Evolutionary conservation across 2,113 vertebrate genomes (phyloP).

Genomic region (Lophura nycthemera): DNA sequence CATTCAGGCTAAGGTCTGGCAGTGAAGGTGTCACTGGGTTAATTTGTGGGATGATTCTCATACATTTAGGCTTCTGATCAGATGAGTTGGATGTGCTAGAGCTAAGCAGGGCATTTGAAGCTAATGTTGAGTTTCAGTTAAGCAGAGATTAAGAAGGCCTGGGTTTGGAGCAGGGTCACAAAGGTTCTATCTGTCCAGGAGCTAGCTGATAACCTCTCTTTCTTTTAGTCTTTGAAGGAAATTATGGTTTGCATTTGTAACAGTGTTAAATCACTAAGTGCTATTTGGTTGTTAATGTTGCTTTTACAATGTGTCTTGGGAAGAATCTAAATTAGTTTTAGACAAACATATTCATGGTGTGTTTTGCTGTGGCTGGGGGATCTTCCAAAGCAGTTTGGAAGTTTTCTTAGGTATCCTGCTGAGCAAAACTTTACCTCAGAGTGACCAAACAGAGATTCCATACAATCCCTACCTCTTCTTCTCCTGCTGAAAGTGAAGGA

Average conservation of each 20-base stretch:
- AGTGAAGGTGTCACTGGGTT: not conserved
- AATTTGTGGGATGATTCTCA: not conserved
- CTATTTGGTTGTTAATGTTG: conserved; percentile 28
- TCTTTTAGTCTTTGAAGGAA: conserved; percentile 26
- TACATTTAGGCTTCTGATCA: not conserved
- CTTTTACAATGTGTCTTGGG: not conserved
- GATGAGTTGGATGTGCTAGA: not conserved
- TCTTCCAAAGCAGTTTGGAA: conserved; percentile 48
- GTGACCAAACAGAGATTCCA: conserved; percentile 62
- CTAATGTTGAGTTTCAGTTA: not conserved
- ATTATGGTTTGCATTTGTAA: conserved; percentile 36
- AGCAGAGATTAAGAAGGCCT: not conserved
- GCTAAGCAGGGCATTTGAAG: not conserved
- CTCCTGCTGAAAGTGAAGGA: conserved; percentile 49
- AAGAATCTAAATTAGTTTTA: conserved; percentile 58
- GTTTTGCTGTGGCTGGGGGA: conserved; percentile 38
- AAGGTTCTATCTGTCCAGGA: not conserved
- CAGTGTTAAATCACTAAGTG: not conserved
- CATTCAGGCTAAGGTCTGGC: not conserved
- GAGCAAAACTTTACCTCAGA: conserved; percentile 68
- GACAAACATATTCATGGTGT: conserved; percentile 65
- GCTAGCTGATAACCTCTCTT: conserved; percentile 20
- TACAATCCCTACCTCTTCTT: conserved; percentile 48
- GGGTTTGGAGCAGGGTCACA: not conserved
- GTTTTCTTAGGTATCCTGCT: conserved; percentile 42